These are phyloP conservation scores for Muntiacus reevesi DNA, from an alignment of 2,113 vertebrate species.

Conservation along the genomic window DNA sequence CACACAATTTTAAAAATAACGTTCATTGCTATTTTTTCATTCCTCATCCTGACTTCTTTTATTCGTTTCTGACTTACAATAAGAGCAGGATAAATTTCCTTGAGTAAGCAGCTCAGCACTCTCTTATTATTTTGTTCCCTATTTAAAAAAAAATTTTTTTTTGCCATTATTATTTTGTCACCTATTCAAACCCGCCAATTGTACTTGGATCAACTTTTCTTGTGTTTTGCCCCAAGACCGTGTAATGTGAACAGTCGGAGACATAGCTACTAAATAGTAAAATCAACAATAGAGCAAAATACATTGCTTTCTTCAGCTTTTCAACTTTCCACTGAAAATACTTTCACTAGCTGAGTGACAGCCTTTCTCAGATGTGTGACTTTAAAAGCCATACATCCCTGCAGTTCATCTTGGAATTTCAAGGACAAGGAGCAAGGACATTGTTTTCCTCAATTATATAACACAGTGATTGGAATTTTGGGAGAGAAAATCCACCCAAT, in stretches of 20 bases:
- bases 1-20: not conserved
- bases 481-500: not conserved
- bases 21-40: slow-evolving; percentile 5
- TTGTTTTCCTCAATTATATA: not conserved
- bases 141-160: not conserved
- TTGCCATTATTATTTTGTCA: slow-evolving; percentile 50
- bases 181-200: slow-evolving; percentile 45
- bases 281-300: not conserved
- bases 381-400: slow-evolving; percentile 21
- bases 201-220: not conserved
- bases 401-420: not conserved
- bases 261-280: slow-evolving; percentile 32
- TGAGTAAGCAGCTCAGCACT: slow-evolving; percentile 26
- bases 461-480: not conserved
- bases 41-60: not conserved
- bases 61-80: slow-evolving; percentile 39
- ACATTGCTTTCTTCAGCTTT: slow-evolving; percentile 26
- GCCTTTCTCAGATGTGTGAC: slow-evolving; percentile 13
- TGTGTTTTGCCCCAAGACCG: slow-evolving; percentile 27
- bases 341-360: not conserved
- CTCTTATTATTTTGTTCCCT: not conserved
- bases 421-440: not conserved
- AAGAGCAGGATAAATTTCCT: slow-evolving; percentile 40
- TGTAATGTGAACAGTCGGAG: slow-evolving; percentile 21
- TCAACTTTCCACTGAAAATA: slow-evolving; percentile 32